Evolutionary conservation across 2,113 vertebrate species (phyloP).

Genomic region (Limnothrissa miodon): DNA sequence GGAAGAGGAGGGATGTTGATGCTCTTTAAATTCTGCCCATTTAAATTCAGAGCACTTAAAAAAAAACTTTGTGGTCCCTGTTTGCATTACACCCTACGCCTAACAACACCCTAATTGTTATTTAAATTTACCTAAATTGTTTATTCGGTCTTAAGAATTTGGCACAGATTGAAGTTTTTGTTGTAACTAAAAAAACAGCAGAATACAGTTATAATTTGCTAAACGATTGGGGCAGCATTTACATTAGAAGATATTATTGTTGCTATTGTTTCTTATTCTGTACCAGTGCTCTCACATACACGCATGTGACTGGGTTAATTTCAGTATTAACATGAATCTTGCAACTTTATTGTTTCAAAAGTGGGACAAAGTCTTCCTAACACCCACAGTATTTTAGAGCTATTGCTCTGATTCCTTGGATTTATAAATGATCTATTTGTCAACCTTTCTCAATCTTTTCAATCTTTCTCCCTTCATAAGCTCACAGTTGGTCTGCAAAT

Average conservation of each 20-base stretch:
- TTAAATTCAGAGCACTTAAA: background rate
- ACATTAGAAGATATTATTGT: background rate
- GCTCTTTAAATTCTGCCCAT: background rate
- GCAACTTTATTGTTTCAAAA: background rate
- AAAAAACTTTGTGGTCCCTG: background rate
- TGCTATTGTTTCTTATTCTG: background rate
- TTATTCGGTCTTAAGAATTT: no score
- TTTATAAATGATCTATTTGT: background rate
- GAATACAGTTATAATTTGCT: background rate
- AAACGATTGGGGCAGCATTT: background rate
- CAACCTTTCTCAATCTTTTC: no score
- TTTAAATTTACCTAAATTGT: background rate
- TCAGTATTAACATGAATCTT: conserved; percentile 1
- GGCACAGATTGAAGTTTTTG: no score
- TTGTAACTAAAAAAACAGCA: background rate
- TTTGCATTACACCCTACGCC: no score
- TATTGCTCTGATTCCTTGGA: background rate
- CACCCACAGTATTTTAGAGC: background rate
- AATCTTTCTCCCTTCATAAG: no score
- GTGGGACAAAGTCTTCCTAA: background rate
- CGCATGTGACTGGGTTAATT: background rate
- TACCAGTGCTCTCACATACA: background rate
- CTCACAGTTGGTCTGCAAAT: background rate
- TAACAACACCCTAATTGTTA: background rate
- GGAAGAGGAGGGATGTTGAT: background rate